Conservation (phyloP, 2,113 vertebrate species). For the Toxostoma redivivum region DNA sequence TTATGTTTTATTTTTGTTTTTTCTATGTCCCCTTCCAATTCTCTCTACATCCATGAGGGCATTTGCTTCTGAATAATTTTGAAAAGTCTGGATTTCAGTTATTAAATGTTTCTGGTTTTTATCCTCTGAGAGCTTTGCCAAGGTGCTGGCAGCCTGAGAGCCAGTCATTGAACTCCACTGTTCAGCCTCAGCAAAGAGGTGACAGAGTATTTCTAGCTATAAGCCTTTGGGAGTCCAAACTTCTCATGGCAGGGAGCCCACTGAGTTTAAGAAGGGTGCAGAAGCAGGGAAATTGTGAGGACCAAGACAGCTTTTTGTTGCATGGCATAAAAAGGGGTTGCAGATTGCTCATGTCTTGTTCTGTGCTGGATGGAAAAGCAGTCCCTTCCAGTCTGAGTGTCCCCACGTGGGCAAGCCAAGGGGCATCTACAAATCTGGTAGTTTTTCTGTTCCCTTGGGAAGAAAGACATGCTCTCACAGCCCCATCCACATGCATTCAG, state of each 20-base stretch:
- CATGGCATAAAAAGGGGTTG: not conserved
- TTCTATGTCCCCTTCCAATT: not conserved
- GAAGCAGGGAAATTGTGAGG: not conserved
- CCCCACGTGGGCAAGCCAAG: not conserved
- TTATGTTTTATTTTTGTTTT: not conserved
- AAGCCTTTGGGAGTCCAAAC: not conserved
- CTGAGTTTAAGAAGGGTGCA: not conserved
- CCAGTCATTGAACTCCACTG: not conserved
- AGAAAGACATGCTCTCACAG: not conserved
- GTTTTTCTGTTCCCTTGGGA: not conserved
- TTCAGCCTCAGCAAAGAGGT: not conserved
- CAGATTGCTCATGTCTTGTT: not conserved
- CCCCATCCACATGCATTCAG: not conserved
- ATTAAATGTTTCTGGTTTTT: not conserved
- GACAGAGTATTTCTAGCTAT: not conserved
- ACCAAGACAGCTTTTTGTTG: not conserved
- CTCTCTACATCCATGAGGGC: not conserved
- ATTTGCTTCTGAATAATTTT: not conserved
- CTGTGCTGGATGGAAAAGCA: not conserved
- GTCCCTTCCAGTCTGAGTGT: not conserved
- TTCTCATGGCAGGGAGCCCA: not conserved
- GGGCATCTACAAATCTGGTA: not conserved
- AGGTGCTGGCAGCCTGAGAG: not conserved
- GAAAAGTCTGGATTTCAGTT: not conserved
- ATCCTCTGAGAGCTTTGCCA: not conserved